Percentiles rank a stretch among this genome's conserved stretches.
Evolutionary conservation across 2,113 vertebrate species (phyloP).

Genomic region (Chrysochloris asiatica): DNA sequence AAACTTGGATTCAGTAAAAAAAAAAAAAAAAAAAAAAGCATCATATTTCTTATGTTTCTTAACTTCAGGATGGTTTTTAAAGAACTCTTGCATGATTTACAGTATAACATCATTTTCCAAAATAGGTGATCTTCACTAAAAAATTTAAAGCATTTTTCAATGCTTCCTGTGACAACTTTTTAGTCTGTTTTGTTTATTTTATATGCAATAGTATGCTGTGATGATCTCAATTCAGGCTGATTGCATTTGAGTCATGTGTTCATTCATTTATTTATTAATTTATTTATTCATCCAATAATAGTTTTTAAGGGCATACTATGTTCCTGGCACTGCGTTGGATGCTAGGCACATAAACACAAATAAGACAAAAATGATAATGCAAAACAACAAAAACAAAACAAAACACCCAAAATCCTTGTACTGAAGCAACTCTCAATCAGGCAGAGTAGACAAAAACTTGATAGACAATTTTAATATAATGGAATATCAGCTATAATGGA

Average conservation of each 20-base stretch:
- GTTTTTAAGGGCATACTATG: not conserved
- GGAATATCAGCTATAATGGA: not conserved
- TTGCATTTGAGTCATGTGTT: not conserved
- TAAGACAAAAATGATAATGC: not conserved
- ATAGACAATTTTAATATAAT: not conserved
- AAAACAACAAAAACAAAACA: not conserved
- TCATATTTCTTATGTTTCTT: not conserved
- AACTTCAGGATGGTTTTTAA: not conserved
- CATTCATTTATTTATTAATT: not conserved
- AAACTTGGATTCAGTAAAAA: not conserved
- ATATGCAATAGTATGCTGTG: not conserved
- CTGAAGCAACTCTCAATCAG: not conserved
- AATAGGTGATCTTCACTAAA: not conserved
- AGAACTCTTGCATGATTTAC: not conserved
- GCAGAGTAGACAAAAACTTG: slow-evolving; percentile 11
- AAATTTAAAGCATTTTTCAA: slow-evolving; percentile 1
- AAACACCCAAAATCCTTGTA: not conserved
- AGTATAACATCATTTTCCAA: not conserved
- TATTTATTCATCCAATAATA: not conserved
- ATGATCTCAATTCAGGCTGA: not conserved
- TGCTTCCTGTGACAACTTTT: not conserved
- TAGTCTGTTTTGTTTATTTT: slow-evolving; percentile 5
- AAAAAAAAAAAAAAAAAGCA: not conserved
- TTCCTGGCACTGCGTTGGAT: not conserved
- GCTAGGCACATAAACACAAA: not conserved